Base-by-base conservation (phyloP, 92 coral and sea anemone genomes). In the Meandrina meandrites region DNA sequence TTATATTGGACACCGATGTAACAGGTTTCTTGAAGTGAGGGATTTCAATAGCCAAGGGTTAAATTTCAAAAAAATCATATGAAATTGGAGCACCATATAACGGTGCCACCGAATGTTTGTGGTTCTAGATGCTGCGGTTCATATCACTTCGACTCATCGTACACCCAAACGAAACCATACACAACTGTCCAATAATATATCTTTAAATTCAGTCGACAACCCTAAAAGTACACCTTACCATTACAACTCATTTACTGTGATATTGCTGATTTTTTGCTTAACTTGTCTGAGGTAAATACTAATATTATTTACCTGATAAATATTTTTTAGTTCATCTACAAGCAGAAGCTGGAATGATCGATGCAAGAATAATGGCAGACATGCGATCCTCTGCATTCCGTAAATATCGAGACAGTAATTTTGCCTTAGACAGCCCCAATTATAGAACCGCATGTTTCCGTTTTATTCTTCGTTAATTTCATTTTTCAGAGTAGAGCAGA, bases 391-490 rank as follows among this genome's bases (percentile, higher is more conserved):
- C 6, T 62, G 12, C 27, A 34, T 40, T 36, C 24, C 76, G 22
- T 1, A 36, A 30, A 73, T 37, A 73, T 73, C 37, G 78, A 73
- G 48, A 37, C 51, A 22, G 27, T 73, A 73, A 73, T 73, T 7
- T 73, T 21, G 48, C 78, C n/a, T 73, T 36, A 73, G 78, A 73
- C 78, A 73, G 48, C 51, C 78, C 4, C 37, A 73, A 73, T 73
- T 40, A 73, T 73, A 73, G 37, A 71, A 71, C 40, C 40, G 47
- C 45, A 73, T 22, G 19, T 19, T 40, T 34, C 28, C 27, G 48
- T 73, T 35, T 18, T 22, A 21, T 73, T 35, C 13, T 35, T 73
- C 50, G 51, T 73, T 36, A 35, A 73, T 35, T 73, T 73, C 78
- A 36, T 40, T 19, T 34, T 37, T 18, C 50, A 36, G n/a, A 18